Conservation (phyloP, 2,113 vertebrate species). For the rabbit (Oryctolagus cuniculus) region DNA sequence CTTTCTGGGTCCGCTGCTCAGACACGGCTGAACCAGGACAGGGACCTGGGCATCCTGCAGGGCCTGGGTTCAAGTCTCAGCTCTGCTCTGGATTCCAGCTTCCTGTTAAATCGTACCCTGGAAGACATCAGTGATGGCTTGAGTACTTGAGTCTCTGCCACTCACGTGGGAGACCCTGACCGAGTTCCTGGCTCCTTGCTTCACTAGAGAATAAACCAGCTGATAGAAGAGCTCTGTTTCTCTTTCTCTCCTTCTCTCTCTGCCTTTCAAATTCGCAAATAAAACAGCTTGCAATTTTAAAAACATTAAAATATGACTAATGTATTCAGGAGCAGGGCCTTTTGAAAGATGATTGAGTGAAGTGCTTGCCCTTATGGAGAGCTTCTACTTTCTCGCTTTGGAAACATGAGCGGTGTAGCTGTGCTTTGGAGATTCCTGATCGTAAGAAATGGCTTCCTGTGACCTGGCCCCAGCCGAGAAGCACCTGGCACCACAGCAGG, state of each 20-base stretch:
- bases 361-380: not conserved
- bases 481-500: not conserved
- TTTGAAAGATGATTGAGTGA: not conserved
- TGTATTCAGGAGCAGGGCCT: not conserved
- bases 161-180: too few species aligned
- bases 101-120: too few species aligned
- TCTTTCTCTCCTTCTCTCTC: too few species aligned
- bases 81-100: not conserved
- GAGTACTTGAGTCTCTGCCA: too few species aligned
- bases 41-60: accelerated
- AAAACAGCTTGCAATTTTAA: too few species aligned
- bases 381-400: not conserved
- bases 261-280: too few species aligned
- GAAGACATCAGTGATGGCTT: too few species aligned
- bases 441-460: not conserved
- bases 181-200: too few species aligned
- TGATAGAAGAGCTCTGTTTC: too few species aligned
- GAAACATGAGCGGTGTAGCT: not conserved
- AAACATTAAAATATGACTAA: not conserved
- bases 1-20: not conserved
- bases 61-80: not conserved
- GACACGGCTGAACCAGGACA: not conserved
- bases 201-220: too few species aligned
- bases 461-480: not conserved
- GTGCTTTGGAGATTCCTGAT: not conserved